Conservation (phyloP, 2,888 invertebrate genomes). For the Diadegma fenestrale region DNA sequence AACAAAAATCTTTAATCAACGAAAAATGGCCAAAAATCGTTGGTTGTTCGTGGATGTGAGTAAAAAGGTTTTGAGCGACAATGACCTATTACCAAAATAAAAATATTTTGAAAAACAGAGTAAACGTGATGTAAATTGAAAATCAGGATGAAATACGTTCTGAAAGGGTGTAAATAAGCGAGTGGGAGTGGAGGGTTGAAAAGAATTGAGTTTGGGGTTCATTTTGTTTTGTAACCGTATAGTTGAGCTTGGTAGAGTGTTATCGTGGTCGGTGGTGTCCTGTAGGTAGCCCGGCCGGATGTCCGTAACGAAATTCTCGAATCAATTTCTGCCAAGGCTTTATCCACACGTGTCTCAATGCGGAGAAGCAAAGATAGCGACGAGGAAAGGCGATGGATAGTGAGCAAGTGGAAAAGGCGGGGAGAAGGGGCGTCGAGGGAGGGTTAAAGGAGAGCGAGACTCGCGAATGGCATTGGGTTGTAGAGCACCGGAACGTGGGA, state of each 20-base stretch:
- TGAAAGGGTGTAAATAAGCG: background rate
- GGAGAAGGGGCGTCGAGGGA: background rate
- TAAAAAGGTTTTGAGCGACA: too few relatives aligned
- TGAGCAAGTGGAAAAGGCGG: background rate
- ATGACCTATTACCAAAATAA: background rate
- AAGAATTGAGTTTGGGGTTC: background rate
- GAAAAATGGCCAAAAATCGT: too few relatives aligned
- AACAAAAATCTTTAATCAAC: background rate
- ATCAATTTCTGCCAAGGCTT: conserved; percentile 49
- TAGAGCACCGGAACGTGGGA: background rate
- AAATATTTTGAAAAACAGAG: background rate
- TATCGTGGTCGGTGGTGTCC: background rate
- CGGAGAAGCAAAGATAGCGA: conserved; percentile 14
- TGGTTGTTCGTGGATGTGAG: too few relatives aligned
- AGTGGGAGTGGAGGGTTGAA: background rate
- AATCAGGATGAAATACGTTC: background rate
- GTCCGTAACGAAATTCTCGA: conserved; percentile 51
- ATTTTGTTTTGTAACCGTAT: conserved; percentile 4
- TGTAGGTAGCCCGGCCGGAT: conserved; percentile 38
- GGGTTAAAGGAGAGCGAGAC: conserved; percentile 12
- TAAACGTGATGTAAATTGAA: background rate
- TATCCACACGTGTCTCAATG: conserved; percentile 36
- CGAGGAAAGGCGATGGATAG: conserved; percentile 13
- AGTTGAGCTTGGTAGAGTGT: background rate
- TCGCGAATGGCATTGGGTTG: conserved; percentile 31